Conservation (phyloP, 2,113 vertebrate species). For the Rhinoderma darwinii region DNA sequence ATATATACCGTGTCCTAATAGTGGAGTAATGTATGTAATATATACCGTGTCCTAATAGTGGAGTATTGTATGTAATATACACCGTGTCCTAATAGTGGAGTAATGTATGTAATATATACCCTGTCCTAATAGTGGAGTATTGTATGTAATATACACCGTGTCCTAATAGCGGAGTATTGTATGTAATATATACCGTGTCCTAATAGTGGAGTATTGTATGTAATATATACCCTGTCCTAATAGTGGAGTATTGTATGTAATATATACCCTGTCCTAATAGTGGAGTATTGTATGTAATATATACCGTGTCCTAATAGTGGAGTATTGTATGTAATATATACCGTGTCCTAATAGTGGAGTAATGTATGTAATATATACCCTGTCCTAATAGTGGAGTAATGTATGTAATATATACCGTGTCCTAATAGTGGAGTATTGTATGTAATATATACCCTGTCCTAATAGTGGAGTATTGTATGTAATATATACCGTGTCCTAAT, state of each 20-base stretch:
- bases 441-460: background rate
- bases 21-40: background rate
- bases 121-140: background rate
- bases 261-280: background rate
- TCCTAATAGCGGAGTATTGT: background rate
- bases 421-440: too few relatives aligned
- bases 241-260: background rate
- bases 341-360: background rate
- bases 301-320: background rate
- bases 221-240: background rate
- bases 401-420: background rate
- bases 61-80: constrained; percentile 13
- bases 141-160: background rate
- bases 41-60: background rate
- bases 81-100: background rate
- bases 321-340: background rate
- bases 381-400: background rate
- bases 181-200: background rate
- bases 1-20: background rate
- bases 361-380: background rate
- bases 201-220: background rate
- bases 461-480: background rate
- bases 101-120: background rate
- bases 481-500: background rate
- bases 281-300: background rate